A percentile compares a stretch with the other conserved stretches of the same genome.
Evolutionary conservation across 2,113 vertebrate genomes (phyloP).

Genomic region (Centropristis striata): DNA sequence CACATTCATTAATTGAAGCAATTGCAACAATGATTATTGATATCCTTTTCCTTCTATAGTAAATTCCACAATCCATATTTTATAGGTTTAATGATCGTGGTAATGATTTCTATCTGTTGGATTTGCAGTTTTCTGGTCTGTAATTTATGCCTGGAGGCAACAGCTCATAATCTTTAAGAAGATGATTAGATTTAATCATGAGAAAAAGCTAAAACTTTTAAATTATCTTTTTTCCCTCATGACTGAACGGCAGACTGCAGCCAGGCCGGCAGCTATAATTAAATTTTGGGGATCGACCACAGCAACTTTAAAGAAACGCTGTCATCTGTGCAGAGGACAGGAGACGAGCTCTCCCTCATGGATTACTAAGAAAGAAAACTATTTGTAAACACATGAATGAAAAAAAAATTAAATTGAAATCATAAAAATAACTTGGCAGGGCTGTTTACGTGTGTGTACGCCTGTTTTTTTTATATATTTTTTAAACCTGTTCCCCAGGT

Average conservation of each 20-base stretch:
- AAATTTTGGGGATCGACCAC: background rate
- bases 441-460: no score
- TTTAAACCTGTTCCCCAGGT: no score
- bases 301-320: slow-evolving; percentile 3
- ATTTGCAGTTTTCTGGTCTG: background rate
- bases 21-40: background rate
- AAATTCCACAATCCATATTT: background rate
- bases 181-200: slow-evolving; percentile 11
- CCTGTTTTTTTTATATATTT: no score
- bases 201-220: background rate
- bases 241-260: slow-evolving; percentile 1
- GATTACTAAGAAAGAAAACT: background rate
- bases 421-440: background rate
- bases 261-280: slow-evolving; percentile 14
- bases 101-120: background rate
- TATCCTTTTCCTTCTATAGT: background rate
- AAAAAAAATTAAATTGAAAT: background rate
- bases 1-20: background rate
- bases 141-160: background rate
- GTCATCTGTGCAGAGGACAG: background rate
- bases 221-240: slow-evolving; percentile 4
- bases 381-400: background rate
- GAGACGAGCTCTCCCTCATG: background rate
- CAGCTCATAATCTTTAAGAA: background rate
- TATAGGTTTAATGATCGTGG: background rate